Evolutionary conservation across 2,888 invertebrate species (phyloP).

Genomic region (Amorpha juglandis): DNA sequence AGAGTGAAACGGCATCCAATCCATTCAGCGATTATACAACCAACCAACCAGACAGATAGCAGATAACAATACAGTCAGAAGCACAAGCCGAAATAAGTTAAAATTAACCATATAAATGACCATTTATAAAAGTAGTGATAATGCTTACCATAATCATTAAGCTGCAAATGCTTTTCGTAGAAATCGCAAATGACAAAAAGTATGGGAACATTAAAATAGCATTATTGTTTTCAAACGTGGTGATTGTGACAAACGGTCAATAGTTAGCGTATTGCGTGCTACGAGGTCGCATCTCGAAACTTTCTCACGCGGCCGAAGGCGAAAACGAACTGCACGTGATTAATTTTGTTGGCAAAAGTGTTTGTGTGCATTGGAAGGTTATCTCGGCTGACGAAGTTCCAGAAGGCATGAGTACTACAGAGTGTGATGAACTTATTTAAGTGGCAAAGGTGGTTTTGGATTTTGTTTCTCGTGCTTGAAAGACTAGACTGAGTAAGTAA

Average conservation of each 20-base stretch:
- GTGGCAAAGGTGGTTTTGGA: neutral
- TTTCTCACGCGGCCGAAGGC: conserved; percentile 41
- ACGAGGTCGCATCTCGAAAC: conserved; percentile 40
- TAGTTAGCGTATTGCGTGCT: conserved; percentile 41
- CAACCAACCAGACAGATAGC: too few relatives aligned
- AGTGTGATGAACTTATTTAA: neutral
- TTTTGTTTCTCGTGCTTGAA: neutral
- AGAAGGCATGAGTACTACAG: neutral
- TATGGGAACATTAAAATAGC: conserved; percentile 32
- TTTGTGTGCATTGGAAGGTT: neutral
- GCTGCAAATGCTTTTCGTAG: neutral
- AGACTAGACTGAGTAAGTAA: too few relatives aligned
- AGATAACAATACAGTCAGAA: too few relatives aligned
- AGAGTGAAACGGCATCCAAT: too few relatives aligned
- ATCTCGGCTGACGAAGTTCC: neutral
- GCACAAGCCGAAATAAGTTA: neutral
- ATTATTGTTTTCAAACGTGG: conserved; percentile 28
- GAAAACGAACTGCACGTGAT: conserved; percentile 33
- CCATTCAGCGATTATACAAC: neutral
- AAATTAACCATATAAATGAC: neutral
- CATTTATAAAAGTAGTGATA: neutral
- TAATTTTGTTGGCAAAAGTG: conserved; percentile 30
- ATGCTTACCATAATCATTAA: neutral
- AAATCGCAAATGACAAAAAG: conserved; percentile 4
- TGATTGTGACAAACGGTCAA: conserved; percentile 28